Conservation (phyloP, 2,113 vertebrate species). For the Sialia sialis region DNA sequence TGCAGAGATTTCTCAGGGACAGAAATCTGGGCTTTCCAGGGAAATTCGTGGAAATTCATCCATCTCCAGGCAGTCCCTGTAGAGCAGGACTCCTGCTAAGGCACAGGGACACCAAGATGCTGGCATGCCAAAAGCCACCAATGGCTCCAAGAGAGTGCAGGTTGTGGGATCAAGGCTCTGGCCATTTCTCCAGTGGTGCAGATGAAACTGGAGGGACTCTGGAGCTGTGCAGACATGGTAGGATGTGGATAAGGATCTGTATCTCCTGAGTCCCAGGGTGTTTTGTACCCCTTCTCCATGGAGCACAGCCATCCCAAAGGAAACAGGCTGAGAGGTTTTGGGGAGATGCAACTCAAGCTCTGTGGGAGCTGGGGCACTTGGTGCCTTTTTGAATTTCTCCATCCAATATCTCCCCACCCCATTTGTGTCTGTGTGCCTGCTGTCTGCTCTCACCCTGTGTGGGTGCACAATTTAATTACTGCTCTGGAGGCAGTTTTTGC, state of each 20-base stretch:
- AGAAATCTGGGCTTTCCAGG: neutral
- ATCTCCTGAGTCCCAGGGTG: neutral
- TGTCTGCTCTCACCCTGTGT: neutral
- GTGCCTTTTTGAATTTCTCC: neutral
- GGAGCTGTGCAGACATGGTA: neutral
- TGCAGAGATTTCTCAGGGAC: neutral
- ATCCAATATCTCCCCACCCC: neutral
- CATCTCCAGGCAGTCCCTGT: too few species aligned
- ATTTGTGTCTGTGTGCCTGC: neutral
- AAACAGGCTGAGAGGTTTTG: neutral
- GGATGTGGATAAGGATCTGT: neutral
- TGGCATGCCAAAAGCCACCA: neutral
- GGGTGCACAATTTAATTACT: neutral
- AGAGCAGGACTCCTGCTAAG: neutral
- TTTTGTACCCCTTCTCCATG: neutral
- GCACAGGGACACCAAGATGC: neutral
- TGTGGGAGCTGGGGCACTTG: neutral
- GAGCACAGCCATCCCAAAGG: too few species aligned
- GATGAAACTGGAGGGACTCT: neutral
- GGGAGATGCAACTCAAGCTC: neutral
- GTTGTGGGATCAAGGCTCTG: too few species aligned
- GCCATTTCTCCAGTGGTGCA: neutral
- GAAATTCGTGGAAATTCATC: accelerated
- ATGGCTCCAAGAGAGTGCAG: accelerated
- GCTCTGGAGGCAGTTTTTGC: neutral